Conservation (phyloP, 2,113 vertebrate species). For the Menidia beryllina region DNA sequence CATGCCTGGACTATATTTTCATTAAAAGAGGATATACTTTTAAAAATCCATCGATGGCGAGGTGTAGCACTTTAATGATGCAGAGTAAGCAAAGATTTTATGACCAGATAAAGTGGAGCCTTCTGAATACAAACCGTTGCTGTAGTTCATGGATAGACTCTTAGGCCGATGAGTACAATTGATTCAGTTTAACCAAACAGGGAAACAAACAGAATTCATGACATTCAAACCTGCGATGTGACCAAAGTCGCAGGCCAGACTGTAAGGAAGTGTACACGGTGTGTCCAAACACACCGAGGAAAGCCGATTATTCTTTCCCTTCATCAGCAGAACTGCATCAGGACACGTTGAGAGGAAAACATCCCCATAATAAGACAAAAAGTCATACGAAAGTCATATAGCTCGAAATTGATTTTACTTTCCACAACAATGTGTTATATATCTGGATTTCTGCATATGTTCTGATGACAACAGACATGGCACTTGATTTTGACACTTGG, state of each 20-base stretch:
- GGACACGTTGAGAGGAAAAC: slow-evolving; percentile 33
- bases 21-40: neutral
- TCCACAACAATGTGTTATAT: too few species aligned
- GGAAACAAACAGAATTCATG: slow-evolving; percentile 1
- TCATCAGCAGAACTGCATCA: slow-evolving; percentile 51
- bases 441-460: too few species aligned
- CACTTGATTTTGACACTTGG: too few species aligned
- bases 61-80: neutral
- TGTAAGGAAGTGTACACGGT: neutral
- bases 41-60: neutral
- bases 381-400: neutral
- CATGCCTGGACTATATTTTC: neutral
- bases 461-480: too few species aligned
- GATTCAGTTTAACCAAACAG: too few species aligned
- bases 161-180: neutral
- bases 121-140: neutral
- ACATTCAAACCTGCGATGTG: neutral
- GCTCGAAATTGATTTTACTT: neutral
- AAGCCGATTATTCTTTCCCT: slow-evolving; percentile 64
- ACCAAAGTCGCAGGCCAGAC: neutral
- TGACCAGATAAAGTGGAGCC: neutral
- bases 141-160: neutral
- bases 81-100: neutral
- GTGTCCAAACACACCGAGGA: slow-evolving; percentile 37
- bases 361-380: slow-evolving; percentile 24